Conservation (phyloP, 1,140 invertebrate genomes). For the Drosophila pectinifera region DNA sequence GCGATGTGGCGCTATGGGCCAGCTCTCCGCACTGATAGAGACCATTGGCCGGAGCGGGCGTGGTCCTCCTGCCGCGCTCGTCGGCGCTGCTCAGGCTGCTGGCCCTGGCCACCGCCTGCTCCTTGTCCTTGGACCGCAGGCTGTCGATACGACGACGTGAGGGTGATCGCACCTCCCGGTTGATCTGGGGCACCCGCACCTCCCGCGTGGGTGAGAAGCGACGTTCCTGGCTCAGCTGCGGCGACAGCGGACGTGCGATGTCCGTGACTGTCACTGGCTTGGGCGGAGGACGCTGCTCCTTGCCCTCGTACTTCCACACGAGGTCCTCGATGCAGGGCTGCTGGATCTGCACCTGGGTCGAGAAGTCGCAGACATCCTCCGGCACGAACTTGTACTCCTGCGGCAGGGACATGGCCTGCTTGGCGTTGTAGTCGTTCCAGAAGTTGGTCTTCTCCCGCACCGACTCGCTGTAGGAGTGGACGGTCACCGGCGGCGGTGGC, state of each 20-base stretch:
- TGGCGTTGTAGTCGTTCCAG: slow-evolving; percentile 78
- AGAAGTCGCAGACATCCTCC: slow-evolving; percentile 65
- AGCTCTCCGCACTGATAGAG: slow-evolving; percentile 79
- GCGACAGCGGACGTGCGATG: slow-evolving; percentile 67
- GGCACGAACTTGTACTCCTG: slow-evolving; percentile 56
- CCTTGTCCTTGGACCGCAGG: slow-evolving; percentile 66
- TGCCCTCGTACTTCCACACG: slow-evolving; percentile 77
- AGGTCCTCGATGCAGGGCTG: slow-evolving; percentile 77
- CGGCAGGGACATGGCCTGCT: slow-evolving; percentile 63
- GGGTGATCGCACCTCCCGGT: slow-evolving; percentile 88
- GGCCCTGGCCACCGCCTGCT: slow-evolving; percentile 85
- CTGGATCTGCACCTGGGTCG: neutral
- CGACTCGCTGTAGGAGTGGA: slow-evolving; percentile 57
- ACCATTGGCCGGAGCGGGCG: slow-evolving; percentile 72
- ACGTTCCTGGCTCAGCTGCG: slow-evolving; percentile 43
- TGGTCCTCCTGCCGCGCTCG: slow-evolving; percentile 60
- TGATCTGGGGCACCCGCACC: slow-evolving; percentile 77
- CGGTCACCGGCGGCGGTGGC: neutral
- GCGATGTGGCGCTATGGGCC: slow-evolving; percentile 78
- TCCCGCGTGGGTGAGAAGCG: slow-evolving; percentile 78
- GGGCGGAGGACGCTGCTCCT: slow-evolving; percentile 27
- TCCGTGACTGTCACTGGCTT: slow-evolving; percentile 47
- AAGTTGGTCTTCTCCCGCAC: slow-evolving; percentile 73
- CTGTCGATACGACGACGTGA: slow-evolving; percentile 88
- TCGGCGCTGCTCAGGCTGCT: slow-evolving; percentile 88